Evolutionary conservation across 2,797 vertebrate genomes (phyloP), one percentile per base, ranked within the genome.

Genomic region (Zenarchopterus dispar): DNA sequence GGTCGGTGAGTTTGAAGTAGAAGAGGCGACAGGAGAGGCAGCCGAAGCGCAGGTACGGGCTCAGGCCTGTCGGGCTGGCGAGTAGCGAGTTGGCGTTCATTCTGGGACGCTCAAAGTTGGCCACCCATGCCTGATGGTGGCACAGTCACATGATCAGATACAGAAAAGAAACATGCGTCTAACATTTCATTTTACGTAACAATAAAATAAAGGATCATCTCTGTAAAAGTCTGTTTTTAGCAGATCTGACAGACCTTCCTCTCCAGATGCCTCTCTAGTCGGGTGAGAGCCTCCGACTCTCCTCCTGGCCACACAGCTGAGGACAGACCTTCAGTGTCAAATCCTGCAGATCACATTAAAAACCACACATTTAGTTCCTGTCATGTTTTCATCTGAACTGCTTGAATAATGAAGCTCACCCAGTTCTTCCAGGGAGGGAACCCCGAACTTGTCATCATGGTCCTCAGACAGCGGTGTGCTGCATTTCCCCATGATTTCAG

Each of bases 231-330:
- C 44, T 23, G 8, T 18, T 16, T 47, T 6, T 6, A 7, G 26
- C 28, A 11, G 9, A 19, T 42, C 17, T 8, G 6, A 73, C 84
- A 18, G 16, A 98, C 97, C 94, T 99, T 99, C 84, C 97, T 93
- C 88, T 99, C 97, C 81, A 99, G 87, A 75, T 99, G 97, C 65
- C 97, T 95, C 93, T 98, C 97, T 33, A 99, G 55, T 52, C 97
- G 92, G 4, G 96, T 97, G 48, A 99, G 96, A 36, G 97, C 97
- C 92, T 99, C 96, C 0, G 95, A 96, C 84, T 98, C 97, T 82
- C 97, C 97, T 8, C 97, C 97, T 1, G 97, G 97, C 97, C 97
- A 99, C 39, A 99, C 96, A 21, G 97, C 97, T 44, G 97, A 95
- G 41, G 95, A 88, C 73, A 99, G 84, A 19, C 96, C 96, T 70